Percentiles rank a stretch among this genome's conserved stretches.
These are phyloP conservation scores for Phataginus tetradactyla DNA, from an alignment of 2,797 vertebrate species.

Conservation along the genomic window DNA sequence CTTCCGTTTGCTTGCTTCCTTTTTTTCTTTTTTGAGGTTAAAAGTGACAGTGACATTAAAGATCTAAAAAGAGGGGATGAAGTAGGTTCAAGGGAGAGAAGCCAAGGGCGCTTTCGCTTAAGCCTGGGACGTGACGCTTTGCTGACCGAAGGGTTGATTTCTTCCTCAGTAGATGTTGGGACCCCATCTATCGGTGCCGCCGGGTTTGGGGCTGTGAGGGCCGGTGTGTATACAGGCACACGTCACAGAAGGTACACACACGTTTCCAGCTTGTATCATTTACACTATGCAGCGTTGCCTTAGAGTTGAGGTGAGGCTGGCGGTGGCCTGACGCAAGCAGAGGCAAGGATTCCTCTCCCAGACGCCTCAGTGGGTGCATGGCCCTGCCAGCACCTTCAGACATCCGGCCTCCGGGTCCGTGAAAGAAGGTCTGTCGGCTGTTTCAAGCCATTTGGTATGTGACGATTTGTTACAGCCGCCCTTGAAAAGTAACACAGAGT, in stretches of 20 bases:
- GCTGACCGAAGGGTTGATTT: background rate
- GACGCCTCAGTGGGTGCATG: too few relatives aligned
- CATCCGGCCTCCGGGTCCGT: too few relatives aligned
- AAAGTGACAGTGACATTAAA: background rate
- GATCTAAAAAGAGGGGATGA: too few relatives aligned
- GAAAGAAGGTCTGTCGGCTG: background rate
- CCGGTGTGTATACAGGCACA: background rate
- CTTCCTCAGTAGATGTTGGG: background rate
- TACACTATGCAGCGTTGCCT: background rate
- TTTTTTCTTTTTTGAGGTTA: too few relatives aligned
- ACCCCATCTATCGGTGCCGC: fast-evolving
- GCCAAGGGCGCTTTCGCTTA: too few relatives aligned
- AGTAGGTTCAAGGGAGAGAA: background rate
- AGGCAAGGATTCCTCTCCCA: background rate
- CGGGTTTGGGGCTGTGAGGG: background rate
- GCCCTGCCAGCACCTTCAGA: too few relatives aligned
- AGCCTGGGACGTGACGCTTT: fast-evolving
- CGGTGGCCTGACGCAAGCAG: too few relatives aligned
- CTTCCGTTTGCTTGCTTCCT: too few relatives aligned
- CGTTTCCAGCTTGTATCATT: too few relatives aligned
- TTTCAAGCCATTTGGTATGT: background rate
- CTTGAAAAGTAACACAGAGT: background rate
- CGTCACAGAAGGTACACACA: background rate
- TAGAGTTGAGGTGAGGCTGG: background rate
- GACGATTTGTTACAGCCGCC: background rate